These are phyloP conservation scores for Operophtera brumata DNA, from an alignment of 2,888 invertebrate genomes.

Conservation along the genomic window DNA sequence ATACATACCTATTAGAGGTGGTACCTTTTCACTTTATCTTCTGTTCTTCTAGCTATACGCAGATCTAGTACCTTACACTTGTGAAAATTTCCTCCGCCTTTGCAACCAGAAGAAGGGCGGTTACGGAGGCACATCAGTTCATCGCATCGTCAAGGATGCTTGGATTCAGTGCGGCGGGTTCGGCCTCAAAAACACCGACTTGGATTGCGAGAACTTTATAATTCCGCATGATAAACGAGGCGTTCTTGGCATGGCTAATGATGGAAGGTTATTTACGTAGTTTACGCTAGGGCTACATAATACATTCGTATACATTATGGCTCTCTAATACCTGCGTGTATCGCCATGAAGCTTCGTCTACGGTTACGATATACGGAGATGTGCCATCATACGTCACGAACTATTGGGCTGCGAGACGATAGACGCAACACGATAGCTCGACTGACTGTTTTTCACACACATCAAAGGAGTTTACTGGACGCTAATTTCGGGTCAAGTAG, in stretches of 20 bases:
- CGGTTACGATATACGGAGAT: no score
- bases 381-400: no score
- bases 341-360: no score
- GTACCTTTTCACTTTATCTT: background rate
- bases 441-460: no score
- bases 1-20: background rate
- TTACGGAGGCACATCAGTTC: constrained; percentile 80
- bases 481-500: no score
- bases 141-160: constrained; percentile 84
- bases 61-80: constrained; percentile 80
- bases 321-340: background rate
- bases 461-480: no score
- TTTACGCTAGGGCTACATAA: background rate
- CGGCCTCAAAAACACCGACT: constrained; percentile 56
- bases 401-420: no score
- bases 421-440: no score
- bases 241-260: constrained; percentile 86
- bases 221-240: constrained; percentile 84
- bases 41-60: constrained; percentile 74
- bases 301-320: background rate
- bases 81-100: constrained; percentile 79
- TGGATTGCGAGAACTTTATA: constrained; percentile 85
- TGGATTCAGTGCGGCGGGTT: constrained; percentile 87
- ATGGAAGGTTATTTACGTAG: constrained; percentile 65
- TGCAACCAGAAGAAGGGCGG: constrained; percentile 72